These are phyloP conservation scores for Beaufortia kweichowensis DNA, from an alignment of 2,113 vertebrate species.

Conservation along the genomic window DNA sequence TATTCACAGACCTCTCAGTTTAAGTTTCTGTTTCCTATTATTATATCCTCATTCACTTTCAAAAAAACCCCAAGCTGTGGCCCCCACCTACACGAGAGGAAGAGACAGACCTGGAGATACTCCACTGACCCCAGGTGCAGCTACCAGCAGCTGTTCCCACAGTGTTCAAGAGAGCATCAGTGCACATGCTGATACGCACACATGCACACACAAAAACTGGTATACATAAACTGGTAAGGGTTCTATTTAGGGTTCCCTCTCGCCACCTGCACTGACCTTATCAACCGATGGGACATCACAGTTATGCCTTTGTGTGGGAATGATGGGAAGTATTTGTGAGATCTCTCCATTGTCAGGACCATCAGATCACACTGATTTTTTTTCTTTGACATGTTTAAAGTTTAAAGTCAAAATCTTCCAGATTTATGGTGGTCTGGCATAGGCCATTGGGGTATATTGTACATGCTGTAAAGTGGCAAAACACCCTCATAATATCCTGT, in stretches of 20 bases:
- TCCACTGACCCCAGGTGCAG: constrained; percentile 53
- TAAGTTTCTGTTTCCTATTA: constrained; percentile 49
- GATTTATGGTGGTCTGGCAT: too few relatives aligned
- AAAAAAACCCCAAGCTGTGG: not conserved
- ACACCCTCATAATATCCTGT: not conserved
- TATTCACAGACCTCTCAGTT: constrained; percentile 39
- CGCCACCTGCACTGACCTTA: not conserved
- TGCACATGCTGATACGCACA: not conserved
- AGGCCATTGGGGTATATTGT: too few relatives aligned
- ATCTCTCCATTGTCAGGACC: not conserved
- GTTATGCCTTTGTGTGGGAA: constrained; percentile 15
- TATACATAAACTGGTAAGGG: constrained; percentile 45
- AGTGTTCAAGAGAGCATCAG: constrained; percentile 16
- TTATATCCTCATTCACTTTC: constrained; percentile 36
- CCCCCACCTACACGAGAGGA: not conserved
- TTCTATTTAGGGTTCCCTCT: constrained; percentile 35
- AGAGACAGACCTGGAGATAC: constrained; percentile 21
- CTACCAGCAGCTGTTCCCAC: constrained; percentile 44
- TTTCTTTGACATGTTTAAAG: constrained; percentile 10
- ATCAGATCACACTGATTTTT: not conserved
- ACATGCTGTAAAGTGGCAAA: not conserved
- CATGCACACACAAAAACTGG: constrained; percentile 5
- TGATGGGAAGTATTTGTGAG: not conserved
- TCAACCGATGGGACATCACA: not conserved
- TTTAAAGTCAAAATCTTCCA: not conserved